Evolutionary conservation across 2,113 vertebrate species (phyloP), one percentile per base, ranked within the genome.

Genomic region (Castor canadensis): DNA sequence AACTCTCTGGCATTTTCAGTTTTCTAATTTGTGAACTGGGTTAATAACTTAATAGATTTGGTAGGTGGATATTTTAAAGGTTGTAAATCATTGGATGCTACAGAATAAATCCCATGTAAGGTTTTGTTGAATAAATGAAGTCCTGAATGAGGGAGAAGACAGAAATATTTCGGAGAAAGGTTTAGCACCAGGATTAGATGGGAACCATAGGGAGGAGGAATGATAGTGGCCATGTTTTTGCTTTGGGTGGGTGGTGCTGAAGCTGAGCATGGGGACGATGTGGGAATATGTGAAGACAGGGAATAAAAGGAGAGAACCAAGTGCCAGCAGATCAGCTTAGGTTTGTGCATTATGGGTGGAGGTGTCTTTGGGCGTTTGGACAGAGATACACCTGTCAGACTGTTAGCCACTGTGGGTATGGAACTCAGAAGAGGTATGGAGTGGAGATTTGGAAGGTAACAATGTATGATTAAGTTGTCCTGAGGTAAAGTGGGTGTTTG

Each of bases 21-120:
- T 86, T 92, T 95, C 26, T 87, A 7, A n/a, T 64, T 30, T 95
- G 12, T 91, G 47, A 95, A 45, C 87, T 58, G 47, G 32, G 32
- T 71, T 93, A 60, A 86, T 32, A 85, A 64, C 10, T 88, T 94
- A 4, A 43, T 79, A 32, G 62, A 58, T 76, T 93, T 64, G 84
- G n/a, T 80, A 38, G 69, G 4, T 76, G 80, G 58, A 32, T 72
- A 52, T 79, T 94, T 89, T 64, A 49, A 73, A 67, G n/a, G 47
- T 0, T 3, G 75, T 83, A 84, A 77, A 32, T 72, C 20, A 45
- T 77, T 84, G 66, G 38, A 38, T 86, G 52, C 6, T 66, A 64
- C 67, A 64, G 9, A 52, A 30, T 71, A 89, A 49, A 45, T n/a
- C 49, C 45, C 83, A 3, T 67, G 10, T 81, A 76, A 80, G 32